Percentiles rank a stretch among this genome's conserved stretches.
Evolutionary conservation across 2,113 vertebrate species (phyloP).

Genomic region (Charadrius vociferus): DNA sequence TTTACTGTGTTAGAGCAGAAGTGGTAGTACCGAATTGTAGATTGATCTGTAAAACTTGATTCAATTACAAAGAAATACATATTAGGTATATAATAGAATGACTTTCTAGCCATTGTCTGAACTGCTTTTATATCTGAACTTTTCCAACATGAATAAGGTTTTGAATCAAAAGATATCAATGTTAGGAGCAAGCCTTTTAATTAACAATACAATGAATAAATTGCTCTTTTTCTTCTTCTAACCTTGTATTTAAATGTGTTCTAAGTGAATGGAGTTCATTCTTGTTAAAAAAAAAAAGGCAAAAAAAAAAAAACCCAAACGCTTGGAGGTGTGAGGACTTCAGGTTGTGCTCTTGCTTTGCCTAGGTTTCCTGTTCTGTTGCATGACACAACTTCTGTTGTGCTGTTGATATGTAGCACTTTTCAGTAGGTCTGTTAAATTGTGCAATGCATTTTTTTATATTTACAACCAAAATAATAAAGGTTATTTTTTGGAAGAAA

Average conservation of each 20-base stretch:
- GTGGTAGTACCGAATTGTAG: background rate
- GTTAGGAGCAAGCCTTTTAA: background rate
- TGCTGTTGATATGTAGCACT: constrained; percentile 47
- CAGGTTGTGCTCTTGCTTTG: constrained; percentile 49
- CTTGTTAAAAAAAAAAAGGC: background rate
- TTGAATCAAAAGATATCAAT: background rate
- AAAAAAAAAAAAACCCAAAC: background rate
- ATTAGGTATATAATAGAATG: background rate
- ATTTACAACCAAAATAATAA: constrained; percentile 79
- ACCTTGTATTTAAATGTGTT: constrained; percentile 38
- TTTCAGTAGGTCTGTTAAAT: constrained; percentile 71
- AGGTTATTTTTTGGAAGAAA: constrained; percentile 76
- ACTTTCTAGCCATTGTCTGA: background rate
- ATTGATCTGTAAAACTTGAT: background rate
- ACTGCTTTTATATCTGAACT: background rate
- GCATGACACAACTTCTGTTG: constrained; percentile 12
- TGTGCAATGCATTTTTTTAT: constrained; percentile 78
- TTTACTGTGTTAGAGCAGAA: background rate
- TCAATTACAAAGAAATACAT: background rate
- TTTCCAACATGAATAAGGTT: background rate
- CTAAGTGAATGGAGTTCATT: constrained; percentile 8
- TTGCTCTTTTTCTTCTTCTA: constrained; percentile 13
- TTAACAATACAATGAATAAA: background rate
- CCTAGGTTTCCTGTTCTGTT: constrained; percentile 39
- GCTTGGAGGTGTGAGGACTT: constrained; percentile 20